Evolutionary conservation across 1,140 invertebrate genomes (phyloP).

Genomic region (Lethrus apterus): DNA sequence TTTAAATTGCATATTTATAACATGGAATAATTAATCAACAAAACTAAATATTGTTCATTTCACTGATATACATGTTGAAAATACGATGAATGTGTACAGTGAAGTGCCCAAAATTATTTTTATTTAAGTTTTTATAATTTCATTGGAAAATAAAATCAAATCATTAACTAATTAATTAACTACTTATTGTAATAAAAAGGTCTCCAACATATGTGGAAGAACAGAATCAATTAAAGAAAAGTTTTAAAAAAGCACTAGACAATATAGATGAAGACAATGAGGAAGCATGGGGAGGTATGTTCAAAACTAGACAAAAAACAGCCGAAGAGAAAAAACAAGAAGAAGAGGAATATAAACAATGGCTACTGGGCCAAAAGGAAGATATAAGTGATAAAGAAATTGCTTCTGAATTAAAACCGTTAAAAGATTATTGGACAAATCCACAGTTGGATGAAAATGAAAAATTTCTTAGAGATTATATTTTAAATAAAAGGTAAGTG

Average conservation of each 20-base stretch:
- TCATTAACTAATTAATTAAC: background rate
- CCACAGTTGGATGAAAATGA: slow-evolving; percentile 75
- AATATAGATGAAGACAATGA: slow-evolving; percentile 48
- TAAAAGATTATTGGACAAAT: slow-evolving; percentile 80
- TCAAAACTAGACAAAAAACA: slow-evolving; percentile 56
- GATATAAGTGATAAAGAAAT: slow-evolving; percentile 57
- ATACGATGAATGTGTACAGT: too few species aligned
- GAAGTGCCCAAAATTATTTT: too few species aligned
- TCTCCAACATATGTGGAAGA: slow-evolving; percentile 60
- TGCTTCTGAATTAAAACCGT: slow-evolving; percentile 56
- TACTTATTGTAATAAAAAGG: slow-evolving; percentile 7
- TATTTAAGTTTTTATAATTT: too few species aligned
- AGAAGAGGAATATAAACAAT: slow-evolving; percentile 69
- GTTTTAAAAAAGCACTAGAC: slow-evolving; percentile 49
- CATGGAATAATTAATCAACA: too few species aligned
- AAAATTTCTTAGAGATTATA: slow-evolving; percentile 85
- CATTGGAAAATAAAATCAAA: too few species aligned
- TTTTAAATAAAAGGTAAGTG: slow-evolving; percentile 76
- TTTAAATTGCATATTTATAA: too few species aligned
- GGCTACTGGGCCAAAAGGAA: slow-evolving; percentile 69
- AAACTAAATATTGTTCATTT: too few species aligned
- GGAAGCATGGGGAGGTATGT: slow-evolving; percentile 49
- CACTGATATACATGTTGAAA: too few species aligned
- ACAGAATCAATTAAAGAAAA: slow-evolving; percentile 60
- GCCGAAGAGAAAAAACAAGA: slow-evolving; percentile 51